These are phyloP conservation scores for Pangasius macronema DNA, from an alignment of 2,797 vertebrate genomes.

Conservation along the genomic window DNA sequence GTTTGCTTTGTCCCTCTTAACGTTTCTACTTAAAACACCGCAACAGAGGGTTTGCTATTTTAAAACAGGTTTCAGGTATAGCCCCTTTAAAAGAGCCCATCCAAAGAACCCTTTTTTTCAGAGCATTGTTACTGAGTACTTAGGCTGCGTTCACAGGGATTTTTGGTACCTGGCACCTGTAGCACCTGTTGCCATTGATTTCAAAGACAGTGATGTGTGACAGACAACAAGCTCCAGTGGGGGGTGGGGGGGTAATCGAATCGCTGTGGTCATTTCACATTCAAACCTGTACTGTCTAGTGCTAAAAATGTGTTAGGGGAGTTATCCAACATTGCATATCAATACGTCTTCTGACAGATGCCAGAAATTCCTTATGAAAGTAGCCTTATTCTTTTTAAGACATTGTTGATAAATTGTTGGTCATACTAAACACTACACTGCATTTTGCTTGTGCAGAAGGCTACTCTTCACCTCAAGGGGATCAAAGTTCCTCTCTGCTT, in stretches of 20 bases:
- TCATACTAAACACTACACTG: background rate
- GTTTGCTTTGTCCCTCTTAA: background rate
- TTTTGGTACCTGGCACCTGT: background rate
- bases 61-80: background rate
- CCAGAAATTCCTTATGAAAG: background rate
- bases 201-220: background rate
- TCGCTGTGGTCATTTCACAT: background rate
- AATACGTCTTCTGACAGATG: background rate
- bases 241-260: background rate
- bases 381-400: background rate
- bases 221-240: background rate
- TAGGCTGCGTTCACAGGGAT: background rate
- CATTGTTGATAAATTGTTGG: background rate
- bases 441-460: slow-evolving; percentile 65
- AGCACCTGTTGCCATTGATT: background rate
- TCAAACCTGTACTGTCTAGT: background rate
- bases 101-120: background rate
- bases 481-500: slow-evolving; percentile 87
- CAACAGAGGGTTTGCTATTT: background rate
- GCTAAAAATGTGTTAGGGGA: background rate
- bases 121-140: background rate
- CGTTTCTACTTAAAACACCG: background rate
- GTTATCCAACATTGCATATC: background rate
- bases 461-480: slow-evolving; percentile 86
- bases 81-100: background rate